A percentile compares a stretch with the other conserved stretches of the same genome.
Conservation (phyloP, 2,113 vertebrate genomes). For the Aptenodytes forsteri region DNA sequence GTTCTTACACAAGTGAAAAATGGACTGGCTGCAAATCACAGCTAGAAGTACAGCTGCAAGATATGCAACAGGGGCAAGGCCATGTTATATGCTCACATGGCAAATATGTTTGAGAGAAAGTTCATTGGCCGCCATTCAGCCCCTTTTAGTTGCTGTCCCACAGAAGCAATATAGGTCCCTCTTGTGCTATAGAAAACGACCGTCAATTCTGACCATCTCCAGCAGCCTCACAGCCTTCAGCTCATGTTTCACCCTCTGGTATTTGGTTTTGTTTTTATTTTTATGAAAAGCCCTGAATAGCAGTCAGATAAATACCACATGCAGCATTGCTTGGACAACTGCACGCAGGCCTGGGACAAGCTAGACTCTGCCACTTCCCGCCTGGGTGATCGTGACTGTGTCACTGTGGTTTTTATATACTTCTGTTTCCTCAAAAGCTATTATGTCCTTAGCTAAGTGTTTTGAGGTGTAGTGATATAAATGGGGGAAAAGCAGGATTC, state of each 20-base stretch:
- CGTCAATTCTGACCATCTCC: background rate
- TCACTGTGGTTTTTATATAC: background rate
- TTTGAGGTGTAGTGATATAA: background rate
- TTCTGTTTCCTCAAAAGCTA: background rate
- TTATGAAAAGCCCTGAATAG: background rate
- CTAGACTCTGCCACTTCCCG: background rate
- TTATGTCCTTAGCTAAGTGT: background rate
- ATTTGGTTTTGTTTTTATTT: background rate
- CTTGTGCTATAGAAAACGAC: background rate
- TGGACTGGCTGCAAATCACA: background rate
- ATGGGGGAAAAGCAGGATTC: background rate
- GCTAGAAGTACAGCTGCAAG: background rate
- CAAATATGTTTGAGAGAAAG: background rate
- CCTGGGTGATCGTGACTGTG: background rate
- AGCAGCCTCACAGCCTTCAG: background rate
- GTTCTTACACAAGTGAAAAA: background rate
- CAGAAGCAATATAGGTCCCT: rapidly evolving
- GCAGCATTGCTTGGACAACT: background rate
- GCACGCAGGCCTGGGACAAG: background rate
- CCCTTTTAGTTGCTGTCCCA: background rate
- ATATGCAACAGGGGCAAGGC: background rate
- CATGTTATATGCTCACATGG: background rate
- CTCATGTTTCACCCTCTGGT: background rate
- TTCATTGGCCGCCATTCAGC: background rate
- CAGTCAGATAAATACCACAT: background rate